These are phyloP conservation scores for Dryobotodes eremita DNA, from an alignment of 2,888 invertebrate species.

Conservation along the genomic window DNA sequence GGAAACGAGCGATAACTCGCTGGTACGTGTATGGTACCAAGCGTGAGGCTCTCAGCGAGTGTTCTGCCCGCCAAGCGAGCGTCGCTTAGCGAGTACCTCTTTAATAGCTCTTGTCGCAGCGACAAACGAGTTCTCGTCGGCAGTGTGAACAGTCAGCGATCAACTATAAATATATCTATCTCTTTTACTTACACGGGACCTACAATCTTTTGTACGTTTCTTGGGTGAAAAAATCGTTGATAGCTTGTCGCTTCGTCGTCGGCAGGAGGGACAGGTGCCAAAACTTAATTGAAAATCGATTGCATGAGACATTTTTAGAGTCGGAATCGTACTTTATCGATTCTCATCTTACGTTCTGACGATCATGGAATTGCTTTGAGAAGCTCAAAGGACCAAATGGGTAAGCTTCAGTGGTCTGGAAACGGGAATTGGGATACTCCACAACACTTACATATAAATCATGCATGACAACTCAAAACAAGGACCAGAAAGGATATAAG, in stretches of 20 bases:
- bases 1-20: neutral
- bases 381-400: neutral
- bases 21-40: neutral
- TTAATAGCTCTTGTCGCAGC: neutral
- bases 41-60: neutral
- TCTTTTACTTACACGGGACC: neutral
- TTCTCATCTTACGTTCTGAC: neutral
- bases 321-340: conserved; percentile 8
- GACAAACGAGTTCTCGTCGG: neutral
- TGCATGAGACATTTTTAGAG: neutral
- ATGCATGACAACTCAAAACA: neutral
- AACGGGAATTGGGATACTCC: neutral
- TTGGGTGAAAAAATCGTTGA: neutral
- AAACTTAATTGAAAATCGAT: neutral
- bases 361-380: neutral
- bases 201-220: neutral
- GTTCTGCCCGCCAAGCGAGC: neutral
- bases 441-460: conserved; percentile 1
- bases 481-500: neutral
- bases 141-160: neutral
- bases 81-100: neutral
- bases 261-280: neutral
- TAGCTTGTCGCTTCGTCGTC: neutral
- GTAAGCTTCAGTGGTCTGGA: neutral
- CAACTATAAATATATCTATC: neutral